Evolutionary conservation across 1,140 invertebrate genomes (phyloP).

Genomic region (Oryzaephilus surinamensis): DNA sequence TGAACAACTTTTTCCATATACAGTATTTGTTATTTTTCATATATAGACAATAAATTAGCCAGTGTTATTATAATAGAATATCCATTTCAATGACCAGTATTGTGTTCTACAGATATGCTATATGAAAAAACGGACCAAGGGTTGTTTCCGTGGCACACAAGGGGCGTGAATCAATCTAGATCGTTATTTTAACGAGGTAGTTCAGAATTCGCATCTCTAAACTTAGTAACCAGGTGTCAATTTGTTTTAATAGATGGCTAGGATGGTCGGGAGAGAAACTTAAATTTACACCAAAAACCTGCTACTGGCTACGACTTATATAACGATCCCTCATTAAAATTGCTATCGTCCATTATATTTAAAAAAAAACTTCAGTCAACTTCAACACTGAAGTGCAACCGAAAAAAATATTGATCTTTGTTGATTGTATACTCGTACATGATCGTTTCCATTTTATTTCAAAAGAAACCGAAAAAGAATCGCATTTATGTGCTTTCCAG

Average conservation of each 20-base stretch:
- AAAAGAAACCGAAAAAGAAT: neutral
- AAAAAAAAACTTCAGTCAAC: constrained; percentile 8
- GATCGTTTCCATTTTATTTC: neutral
- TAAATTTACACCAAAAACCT: constrained; percentile 20
- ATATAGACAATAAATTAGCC: no score
- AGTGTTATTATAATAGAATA: no score
- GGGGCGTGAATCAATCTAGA: constrained; percentile 23
- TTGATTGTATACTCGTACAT: neutral
- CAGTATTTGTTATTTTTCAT: no score
- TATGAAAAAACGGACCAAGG: no score
- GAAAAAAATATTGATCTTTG: neutral
- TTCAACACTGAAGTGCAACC: neutral
- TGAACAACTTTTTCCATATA: no score
- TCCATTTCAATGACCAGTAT: no score
- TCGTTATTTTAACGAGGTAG: constrained; percentile 27
- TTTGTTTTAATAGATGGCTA: constrained; percentile 36
- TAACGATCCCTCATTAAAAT: constrained; percentile 35
- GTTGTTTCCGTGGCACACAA: no score
- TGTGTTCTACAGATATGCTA: no score
- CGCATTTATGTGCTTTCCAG: neutral
- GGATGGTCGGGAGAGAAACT: no score
- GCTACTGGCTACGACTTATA: constrained; percentile 23
- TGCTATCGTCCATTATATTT: constrained; percentile 22
- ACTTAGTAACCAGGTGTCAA: constrained; percentile 32
- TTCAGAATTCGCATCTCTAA: constrained; percentile 8